Evolutionary conservation across 2,797 vertebrate genomes (phyloP).

Genomic region (Cyprinodon diabolis): DNA sequence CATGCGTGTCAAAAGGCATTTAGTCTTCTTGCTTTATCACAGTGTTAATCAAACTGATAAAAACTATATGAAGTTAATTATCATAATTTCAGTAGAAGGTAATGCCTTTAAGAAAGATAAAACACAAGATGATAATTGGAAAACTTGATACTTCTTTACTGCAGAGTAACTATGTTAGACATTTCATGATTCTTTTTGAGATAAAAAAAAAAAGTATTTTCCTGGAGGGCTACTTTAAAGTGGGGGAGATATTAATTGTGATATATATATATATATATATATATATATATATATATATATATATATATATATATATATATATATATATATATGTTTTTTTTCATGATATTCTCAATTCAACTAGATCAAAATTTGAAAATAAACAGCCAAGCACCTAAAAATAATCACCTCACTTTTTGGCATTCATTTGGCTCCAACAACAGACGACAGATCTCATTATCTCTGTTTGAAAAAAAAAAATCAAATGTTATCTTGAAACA

Average conservation of each 20-base stretch:
- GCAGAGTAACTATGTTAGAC: slow-evolving; percentile 55
- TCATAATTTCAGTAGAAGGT: slow-evolving; percentile 66
- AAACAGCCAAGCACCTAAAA: slow-evolving; percentile 59
- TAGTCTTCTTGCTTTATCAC: slow-evolving; percentile 71
- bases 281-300: too few species aligned
- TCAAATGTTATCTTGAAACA: slow-evolving; percentile 71
- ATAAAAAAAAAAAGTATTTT: slow-evolving; percentile 59
- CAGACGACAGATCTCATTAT: slow-evolving; percentile 72
- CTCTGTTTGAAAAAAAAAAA: slow-evolving; percentile 42
- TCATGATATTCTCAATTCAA: slow-evolving; percentile 41
- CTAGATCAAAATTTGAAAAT: slow-evolving; percentile 59
- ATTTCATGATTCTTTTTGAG: slow-evolving; percentile 66
- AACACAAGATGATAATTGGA: slow-evolving; percentile 53
- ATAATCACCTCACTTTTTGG: slow-evolving; percentile 65
- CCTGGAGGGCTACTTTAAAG: slow-evolving; percentile 49
- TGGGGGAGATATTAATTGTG: slow-evolving; percentile 57
- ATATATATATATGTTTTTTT: background rate
- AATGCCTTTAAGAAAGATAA: slow-evolving; percentile 66
- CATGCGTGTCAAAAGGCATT: slow-evolving; percentile 81
- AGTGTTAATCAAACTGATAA: slow-evolving; percentile 72
- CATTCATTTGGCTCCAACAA: slow-evolving; percentile 63
- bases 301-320: too few species aligned
- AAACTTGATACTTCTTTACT: slow-evolving; percentile 42
- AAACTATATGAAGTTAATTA: slow-evolving; percentile 64
- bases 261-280: too few species aligned